Evolutionary conservation across 2,888 invertebrate genomes (phyloP).

Genomic region (Lacanobia oleracea): DNA sequence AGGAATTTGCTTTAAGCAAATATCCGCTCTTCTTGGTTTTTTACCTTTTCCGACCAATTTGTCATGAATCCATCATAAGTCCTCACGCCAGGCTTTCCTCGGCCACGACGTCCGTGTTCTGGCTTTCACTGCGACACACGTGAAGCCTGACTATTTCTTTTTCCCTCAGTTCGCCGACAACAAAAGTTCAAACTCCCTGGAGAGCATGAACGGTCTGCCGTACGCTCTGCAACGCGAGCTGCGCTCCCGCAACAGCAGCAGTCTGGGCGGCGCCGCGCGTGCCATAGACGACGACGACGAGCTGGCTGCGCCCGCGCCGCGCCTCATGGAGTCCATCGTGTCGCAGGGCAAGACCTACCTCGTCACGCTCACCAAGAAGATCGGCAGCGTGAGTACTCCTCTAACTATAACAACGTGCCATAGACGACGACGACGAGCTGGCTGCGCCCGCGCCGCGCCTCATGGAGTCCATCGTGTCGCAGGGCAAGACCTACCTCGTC

Average conservation of each 20-base stretch:
- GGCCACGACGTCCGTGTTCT: no score
- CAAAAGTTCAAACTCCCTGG: constrained; percentile 80
- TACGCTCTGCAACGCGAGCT: constrained; percentile 73
- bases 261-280: constrained; percentile 61
- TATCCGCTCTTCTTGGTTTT: no score
- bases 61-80: no score
- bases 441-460: constrained; percentile 77
- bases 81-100: no score
- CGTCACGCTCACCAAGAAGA: constrained; percentile 84
- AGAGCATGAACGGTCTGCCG: constrained; percentile 78
- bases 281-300: constrained; percentile 71
- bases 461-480: constrained; percentile 86
- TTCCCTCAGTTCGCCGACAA: constrained; percentile 78
- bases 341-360: constrained; percentile 86
- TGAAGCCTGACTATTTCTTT: not conserved
- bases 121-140: no score
- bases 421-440: constrained; percentile 72
- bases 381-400: constrained; percentile 80
- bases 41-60: no score
- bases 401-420: constrained; percentile 28
- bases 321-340: constrained; percentile 87
- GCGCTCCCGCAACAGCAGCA: constrained; percentile 66
- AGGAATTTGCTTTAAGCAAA: no score
- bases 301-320: constrained; percentile 73
- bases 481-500: constrained; percentile 86